Evolutionary conservation across 2,113 vertebrate species (phyloP).

Genomic region (Crypturellus undulatus): DNA sequence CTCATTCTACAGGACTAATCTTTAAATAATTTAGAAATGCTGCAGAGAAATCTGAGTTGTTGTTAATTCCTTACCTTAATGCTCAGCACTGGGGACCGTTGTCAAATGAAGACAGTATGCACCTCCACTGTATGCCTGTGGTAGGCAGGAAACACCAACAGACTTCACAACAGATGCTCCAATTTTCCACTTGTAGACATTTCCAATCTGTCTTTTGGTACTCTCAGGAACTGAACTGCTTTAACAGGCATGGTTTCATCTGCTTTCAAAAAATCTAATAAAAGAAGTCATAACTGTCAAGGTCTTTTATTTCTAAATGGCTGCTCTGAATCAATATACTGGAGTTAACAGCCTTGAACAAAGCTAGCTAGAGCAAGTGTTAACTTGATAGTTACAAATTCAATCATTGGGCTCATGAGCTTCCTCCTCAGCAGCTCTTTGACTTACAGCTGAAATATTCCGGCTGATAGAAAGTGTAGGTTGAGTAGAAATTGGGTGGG

Average conservation of each 20-base stretch:
- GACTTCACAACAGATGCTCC: background rate
- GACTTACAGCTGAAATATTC: background rate
- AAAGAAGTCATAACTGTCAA: background rate
- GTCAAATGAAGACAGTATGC: background rate
- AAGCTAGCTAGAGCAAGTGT: background rate
- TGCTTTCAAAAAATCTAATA: conserved; percentile 1
- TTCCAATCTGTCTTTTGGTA: background rate
- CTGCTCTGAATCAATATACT: background rate
- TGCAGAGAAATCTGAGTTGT: background rate
- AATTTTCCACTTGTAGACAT: background rate
- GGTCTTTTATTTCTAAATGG: background rate
- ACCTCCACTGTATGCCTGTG: background rate
- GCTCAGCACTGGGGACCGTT: background rate
- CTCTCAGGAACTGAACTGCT: background rate
- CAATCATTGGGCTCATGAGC: background rate
- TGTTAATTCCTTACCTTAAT: background rate
- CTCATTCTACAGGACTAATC: background rate
- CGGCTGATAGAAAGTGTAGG: background rate
- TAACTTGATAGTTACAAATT: conserved; percentile 19
- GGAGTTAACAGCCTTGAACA: background rate
- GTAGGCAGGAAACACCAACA: background rate
- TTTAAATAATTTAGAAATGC: background rate
- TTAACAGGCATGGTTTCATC: background rate
- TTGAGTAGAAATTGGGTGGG: background rate
- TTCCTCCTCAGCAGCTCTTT: background rate